These are phyloP conservation scores for Baryphthengus martii DNA, from an alignment of 2,113 vertebrate genomes.

Conservation along the genomic window DNA sequence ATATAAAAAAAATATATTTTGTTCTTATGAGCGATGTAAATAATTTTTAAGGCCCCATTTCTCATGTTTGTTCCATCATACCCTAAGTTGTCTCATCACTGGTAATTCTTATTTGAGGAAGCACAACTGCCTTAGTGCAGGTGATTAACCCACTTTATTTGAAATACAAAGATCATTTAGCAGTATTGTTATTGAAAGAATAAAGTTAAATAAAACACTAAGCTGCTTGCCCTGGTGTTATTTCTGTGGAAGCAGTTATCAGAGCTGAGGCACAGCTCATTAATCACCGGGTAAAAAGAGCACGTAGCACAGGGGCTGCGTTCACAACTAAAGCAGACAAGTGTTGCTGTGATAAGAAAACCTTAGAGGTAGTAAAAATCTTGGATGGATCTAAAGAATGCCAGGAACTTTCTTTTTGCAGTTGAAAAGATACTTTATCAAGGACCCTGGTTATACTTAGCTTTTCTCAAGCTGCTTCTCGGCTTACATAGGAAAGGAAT, in stretches of 20 bases:
- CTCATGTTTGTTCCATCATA: background rate
- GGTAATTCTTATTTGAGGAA: slow-evolving; percentile 32
- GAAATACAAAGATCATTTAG: slow-evolving; percentile 11
- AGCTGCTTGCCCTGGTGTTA: slow-evolving; percentile 26
- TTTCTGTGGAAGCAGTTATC: slow-evolving; percentile 7
- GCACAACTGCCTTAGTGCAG: background rate
- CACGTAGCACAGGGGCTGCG: background rate
- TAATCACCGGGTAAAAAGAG: background rate
- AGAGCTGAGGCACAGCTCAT: background rate
- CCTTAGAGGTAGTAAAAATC: background rate
- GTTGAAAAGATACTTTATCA: background rate
- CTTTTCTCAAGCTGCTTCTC: background rate
- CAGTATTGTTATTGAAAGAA: slow-evolving; percentile 8
- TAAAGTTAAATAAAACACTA: slow-evolving; percentile 44
- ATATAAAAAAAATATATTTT: slow-evolving; percentile 26
- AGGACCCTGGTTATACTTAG: background rate
- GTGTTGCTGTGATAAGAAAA: background rate
- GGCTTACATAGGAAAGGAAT: background rate
- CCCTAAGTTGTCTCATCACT: slow-evolving; percentile 1
- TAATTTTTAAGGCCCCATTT: slow-evolving; percentile 47
- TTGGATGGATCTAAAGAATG: background rate
- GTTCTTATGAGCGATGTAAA: slow-evolving; percentile 61
- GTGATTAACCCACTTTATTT: background rate
- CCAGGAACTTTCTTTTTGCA: background rate
- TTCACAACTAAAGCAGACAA: background rate